Base-by-base conservation (phyloP, 2,797 vertebrate species). In the Gymnodraco acuticeps region DNA sequence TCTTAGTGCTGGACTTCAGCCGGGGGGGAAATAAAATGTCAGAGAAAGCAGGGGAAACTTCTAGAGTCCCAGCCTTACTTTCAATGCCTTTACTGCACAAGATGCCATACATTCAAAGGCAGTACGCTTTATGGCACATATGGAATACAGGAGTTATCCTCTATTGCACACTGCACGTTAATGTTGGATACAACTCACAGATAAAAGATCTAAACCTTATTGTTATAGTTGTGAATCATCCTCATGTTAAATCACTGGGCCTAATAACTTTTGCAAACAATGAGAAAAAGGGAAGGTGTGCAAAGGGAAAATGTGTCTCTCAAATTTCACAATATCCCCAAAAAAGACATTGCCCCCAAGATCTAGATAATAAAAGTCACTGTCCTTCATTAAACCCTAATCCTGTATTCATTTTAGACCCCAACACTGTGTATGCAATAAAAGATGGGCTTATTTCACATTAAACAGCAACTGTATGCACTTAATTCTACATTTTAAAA, bases 1-100 rank as follows among this genome's bases (percentile, higher is more conserved):
- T 91, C 77, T 90, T 64, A 72, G 74, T 10, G 19, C 73, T 86
- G 85, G 78, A 88, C 81, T 81, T 81, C 48, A 69, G 62, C 75
- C 59, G 56, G 54, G 51, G 33, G 64, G 72, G 73, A 85, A 87
- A 80, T 79, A 62, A 87, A 84, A 80, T 76, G 75, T 70, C 55
- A 81, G 80, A 31, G 38, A 51, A 72, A 71, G 66, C 48, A 43
- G 38, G 14, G 62, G 64, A 78, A 67, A 65, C 76, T 20, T 77
- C 38, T 67, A 10, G 45, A 77, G 19, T 3, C 12, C 12, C 68
- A 63, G 41, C 8, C 58, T 19, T 33, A 56, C 20, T 65, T 53
- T 64, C 4, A 17, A n/a, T 27, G 45, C 43, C 46, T 75, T 31
- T 5, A 12, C 54, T 68, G 45, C 20, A 3, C n/a, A 2, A 0